Base-by-base conservation (phyloP, 2,888 invertebrate genomes). In the Amphipyra tragopoginis region DNA sequence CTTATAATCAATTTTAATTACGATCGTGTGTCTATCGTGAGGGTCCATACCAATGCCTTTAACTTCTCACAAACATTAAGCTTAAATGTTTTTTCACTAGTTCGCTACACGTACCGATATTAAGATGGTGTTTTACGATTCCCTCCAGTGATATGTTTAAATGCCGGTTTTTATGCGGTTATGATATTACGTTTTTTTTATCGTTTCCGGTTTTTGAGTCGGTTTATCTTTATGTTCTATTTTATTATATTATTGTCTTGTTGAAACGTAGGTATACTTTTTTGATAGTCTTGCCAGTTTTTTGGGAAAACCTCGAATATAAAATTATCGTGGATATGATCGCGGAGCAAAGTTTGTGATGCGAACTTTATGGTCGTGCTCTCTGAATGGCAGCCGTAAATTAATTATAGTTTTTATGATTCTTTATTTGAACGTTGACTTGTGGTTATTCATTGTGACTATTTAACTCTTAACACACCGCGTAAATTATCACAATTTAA, bases 241-340 rank as follows among this genome's bases (percentile, higher is more conserved):
- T 82, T 83, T 78, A 80, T 78, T 77, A 64, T 78, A 80, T 78
- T 77, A 64, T 79, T 75, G 73, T 76, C 71, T 79, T 79, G 68
- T 71, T 70, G 55, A 56, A 48, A 42, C 26, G 14, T 57, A 54
- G 50, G 36, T 51, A 56, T 15, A 47, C 45, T 58, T 77, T 60
- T 77, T 72, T 72, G 52, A 59, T 45, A 13, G 5, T 60, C 34
- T 59, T 51, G 53, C 56, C 38, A 56, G 63, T 50, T 65, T 72
- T 66, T 76, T 67, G 73, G 67, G 48, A 77, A 75, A 72, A 69
- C 65, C 75, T 55, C 39, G 21, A 39, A 58, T 58, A 40, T 56
- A 45, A 63, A 51, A 36, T 61, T 77, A 77, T 68, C 55, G 50
- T 21, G 36, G 56, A 42, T 50, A 48, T 42, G 44, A 68, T 77